These are phyloP conservation scores for Chrysolina oricalcia DNA, from an alignment of 2,888 invertebrate genomes.

Conservation along the genomic window DNA sequence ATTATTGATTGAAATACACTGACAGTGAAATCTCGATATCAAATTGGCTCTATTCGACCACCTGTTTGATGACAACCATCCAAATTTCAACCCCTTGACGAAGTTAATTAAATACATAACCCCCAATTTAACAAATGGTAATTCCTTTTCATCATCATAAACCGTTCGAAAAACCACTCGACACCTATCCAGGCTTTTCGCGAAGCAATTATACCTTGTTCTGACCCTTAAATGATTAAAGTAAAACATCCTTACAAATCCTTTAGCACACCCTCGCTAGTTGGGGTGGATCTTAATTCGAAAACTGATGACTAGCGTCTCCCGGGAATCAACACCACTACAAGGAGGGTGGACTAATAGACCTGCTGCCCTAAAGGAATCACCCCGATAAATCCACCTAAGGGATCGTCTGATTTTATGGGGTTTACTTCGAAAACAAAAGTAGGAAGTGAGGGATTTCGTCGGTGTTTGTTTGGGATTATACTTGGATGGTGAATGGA, in stretches of 20 bases:
- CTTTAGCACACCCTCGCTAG: conserved; percentile 12
- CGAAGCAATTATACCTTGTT: conserved; percentile 25
- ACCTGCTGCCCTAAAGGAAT: conserved; percentile 40
- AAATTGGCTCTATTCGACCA: conserved; percentile 3
- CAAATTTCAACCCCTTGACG: not conserved
- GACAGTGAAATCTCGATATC: not conserved
- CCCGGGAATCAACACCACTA: conserved; percentile 34
- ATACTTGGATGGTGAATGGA: conserved; percentile 19
- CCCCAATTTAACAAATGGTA: conserved; percentile 17
- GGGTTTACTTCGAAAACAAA: conserved; percentile 38
- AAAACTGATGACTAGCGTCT: conserved; percentile 31
- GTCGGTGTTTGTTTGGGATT: conserved; percentile 30
- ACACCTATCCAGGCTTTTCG: conserved; percentile 8
- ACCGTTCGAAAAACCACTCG: conserved; percentile 13
- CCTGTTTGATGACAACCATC: not conserved
- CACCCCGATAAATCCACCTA: conserved; percentile 41
- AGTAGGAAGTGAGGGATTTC: conserved; percentile 31
- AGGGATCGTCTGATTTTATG: conserved; percentile 38
- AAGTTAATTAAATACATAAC: conserved; percentile 8
- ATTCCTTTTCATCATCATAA: conserved; percentile 7
- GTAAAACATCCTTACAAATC: conserved; percentile 33
- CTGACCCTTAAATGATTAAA: conserved; percentile 19
- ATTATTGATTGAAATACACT: too few relatives aligned
- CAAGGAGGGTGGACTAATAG: conserved; percentile 38
- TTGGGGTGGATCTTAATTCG: conserved; percentile 30